These are phyloP conservation scores for Selenia dentaria DNA, from an alignment of 2,888 invertebrate species.

Conservation along the genomic window DNA sequence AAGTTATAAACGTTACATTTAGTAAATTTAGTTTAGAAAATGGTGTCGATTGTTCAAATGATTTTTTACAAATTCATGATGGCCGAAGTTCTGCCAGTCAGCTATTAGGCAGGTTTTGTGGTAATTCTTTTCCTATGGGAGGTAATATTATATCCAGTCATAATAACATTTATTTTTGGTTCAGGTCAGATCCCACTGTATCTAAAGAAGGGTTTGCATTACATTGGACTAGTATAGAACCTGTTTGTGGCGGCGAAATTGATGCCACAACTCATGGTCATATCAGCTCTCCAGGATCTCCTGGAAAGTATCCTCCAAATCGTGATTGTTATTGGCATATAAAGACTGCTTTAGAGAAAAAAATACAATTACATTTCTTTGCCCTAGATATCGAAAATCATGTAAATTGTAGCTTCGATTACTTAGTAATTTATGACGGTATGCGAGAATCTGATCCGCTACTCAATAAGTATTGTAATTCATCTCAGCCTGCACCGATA, in stretches of 20 bases:
- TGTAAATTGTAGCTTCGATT: constrained; percentile 90
- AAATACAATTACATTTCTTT: constrained; percentile 93
- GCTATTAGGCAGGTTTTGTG: constrained; percentile 92
- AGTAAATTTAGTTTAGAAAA: constrained; percentile 91
- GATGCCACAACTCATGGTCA: constrained; percentile 87
- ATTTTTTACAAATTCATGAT: constrained; percentile 93
- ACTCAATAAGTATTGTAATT: constrained; percentile 90
- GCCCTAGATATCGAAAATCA: constrained; percentile 90
- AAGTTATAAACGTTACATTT: constrained; percentile 93
- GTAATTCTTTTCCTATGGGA: constrained; percentile 86
- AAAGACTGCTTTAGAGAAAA: constrained; percentile 87
- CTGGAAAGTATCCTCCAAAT: constrained; percentile 93
- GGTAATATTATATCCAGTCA: constrained; percentile 91
- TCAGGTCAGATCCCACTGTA: constrained; percentile 88
- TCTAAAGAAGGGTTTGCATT: constrained; percentile 89
- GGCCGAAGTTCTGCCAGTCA: constrained; percentile 90
- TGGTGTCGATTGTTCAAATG: constrained; percentile 86
- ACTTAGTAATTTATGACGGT: constrained; percentile 87
- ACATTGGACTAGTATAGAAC: constrained; percentile 90
- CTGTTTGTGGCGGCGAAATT: constrained; percentile 89
- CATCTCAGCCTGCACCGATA: constrained; percentile 89
- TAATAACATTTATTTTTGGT: constrained; percentile 91
- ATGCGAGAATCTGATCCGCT: constrained; percentile 69
- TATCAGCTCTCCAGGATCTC: constrained; percentile 94
- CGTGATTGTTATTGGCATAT: constrained; percentile 94